A percentile compares a stretch with the other conserved stretches of the same genome.
Conservation (phyloP, 2,113 vertebrate species). For the Astur gentilis region DNA sequence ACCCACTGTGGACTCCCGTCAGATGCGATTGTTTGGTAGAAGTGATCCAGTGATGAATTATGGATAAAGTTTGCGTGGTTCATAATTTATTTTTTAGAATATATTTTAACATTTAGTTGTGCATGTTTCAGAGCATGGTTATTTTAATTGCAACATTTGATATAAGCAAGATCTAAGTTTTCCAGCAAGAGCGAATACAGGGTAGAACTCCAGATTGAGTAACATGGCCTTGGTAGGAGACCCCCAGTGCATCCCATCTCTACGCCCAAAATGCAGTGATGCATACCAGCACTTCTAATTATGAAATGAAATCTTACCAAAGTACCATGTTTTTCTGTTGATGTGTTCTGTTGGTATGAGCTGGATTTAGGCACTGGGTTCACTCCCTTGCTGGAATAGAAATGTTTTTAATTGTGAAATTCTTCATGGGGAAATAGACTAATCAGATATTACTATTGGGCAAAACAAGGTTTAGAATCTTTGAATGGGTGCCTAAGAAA, state of each 20-base stretch:
- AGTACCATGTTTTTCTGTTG: neutral
- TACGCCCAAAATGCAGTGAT: neutral
- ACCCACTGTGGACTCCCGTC: neutral
- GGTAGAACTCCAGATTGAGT: neutral
- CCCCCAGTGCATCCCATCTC: neutral
- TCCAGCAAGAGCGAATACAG: neutral
- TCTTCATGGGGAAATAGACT: neutral
- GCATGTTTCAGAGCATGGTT: neutral
- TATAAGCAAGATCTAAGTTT: neutral
- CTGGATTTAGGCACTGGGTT: neutral
- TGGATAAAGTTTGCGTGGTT: neutral
- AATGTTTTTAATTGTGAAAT: neutral
- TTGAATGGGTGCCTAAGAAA: neutral
- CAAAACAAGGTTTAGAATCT: neutral
- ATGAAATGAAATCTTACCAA: neutral
- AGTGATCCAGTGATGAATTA: neutral
- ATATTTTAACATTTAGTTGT: neutral
- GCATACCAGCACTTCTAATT: neutral
- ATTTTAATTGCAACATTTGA: neutral
- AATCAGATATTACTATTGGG: neutral
- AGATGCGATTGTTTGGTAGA: neutral
- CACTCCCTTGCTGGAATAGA: neutral
- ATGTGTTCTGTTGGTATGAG: neutral
- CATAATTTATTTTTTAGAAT: neutral
- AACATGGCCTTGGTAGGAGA: neutral